Evolutionary conservation across 2,113 vertebrate genomes (phyloP), one percentile per base, ranked within the genome.

Genomic region (Eubucco bourcierii): DNA sequence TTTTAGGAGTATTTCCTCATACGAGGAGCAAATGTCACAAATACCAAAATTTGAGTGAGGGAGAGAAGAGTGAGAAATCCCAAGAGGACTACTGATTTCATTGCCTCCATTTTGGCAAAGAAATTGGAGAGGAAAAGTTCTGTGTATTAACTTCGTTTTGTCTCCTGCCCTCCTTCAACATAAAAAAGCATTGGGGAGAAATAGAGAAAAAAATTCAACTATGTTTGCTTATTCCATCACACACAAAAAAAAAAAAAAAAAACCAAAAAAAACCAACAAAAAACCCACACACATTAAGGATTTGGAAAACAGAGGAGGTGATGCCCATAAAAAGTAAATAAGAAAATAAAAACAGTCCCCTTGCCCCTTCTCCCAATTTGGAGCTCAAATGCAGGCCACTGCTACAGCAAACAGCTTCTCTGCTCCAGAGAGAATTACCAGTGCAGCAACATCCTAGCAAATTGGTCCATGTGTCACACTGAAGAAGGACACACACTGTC

Each of bases 21-120:
- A 97, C 55, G 86, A 97, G 96, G 92, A 97, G 92, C 96, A 97
- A 98, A 98, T 97, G 97, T 98, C 97, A 97, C 94, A 94, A 97
- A 95, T 94, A 94, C 94, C 93, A 96, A 97, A 95, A 97, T 93
- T 95, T 91, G 77, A 95, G 85, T 10, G 68, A 94, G 47, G 47
- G 47, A 50, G 21, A 50, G 47, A 19, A 19, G 85, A 82, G 50
- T 70, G 68, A 80, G 53, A 90, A 88, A 64, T 86, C 95, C 76
- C 95, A 60, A 29, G 85, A 91, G 92, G 33, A 34, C 73, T 53
- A 67, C 68, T 91, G 88, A 93, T 95, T 91, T 95, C 90, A 84
- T 88, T 94, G 68, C 91, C 82, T 93, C 91, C 84, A 86, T 93
- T 90, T 88, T 94, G 93, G 95, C 90, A 95, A 87, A 90, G 85